Evolutionary conservation across 1,140 invertebrate genomes (phyloP), one percentile per base, ranked within the genome.

Genomic region (Caerostris darwini): DNA sequence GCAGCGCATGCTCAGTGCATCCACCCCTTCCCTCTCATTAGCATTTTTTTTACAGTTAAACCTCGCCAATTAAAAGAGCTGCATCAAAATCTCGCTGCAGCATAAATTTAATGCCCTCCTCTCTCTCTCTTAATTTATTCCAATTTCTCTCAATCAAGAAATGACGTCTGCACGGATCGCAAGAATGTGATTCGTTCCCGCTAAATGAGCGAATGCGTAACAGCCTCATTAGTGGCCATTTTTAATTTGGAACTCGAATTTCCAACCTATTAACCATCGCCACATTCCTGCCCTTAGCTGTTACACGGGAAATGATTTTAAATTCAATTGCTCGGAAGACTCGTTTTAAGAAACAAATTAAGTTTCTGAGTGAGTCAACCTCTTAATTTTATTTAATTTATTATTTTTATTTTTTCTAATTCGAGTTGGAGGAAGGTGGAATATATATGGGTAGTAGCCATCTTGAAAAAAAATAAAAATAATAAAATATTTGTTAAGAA

Each of bases 331-430:
- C 92, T 50, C 7, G 64, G 50, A 93, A 93, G 61, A 7, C n/a
- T 85, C 83, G 87, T 93, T 93, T 93, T 58, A 34, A 50, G 67
- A 87, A 93, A 77, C 54, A 93, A 93, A 93, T 93, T 93, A 93
- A 93, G 57, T 93, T 93, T 71, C 69, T 77, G 88, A 54, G 19
- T 57, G 50, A 19, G 53, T 54, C 50, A 50, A 77, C 71, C 59
- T 81, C 81, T 57, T 85, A 67, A 53, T 58, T 61, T 61, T n/a
- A 34, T 34, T 34, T 34, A 34, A 34, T 34, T 34, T 34, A 64
- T 64, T 59, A 17, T 56, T 91, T 82, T 59, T 82, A 34, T 81
- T 50, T 77, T 34, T 71, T 17, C 53, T 88, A 8, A 64, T 50
- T 12, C 4, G 56, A 54, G 56, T 59, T 7, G 14, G 19, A n/a